phyloP scores from a whole-genome alignment of 2,888 invertebrate genomes.

The Schizaphis graminum region DNA sequence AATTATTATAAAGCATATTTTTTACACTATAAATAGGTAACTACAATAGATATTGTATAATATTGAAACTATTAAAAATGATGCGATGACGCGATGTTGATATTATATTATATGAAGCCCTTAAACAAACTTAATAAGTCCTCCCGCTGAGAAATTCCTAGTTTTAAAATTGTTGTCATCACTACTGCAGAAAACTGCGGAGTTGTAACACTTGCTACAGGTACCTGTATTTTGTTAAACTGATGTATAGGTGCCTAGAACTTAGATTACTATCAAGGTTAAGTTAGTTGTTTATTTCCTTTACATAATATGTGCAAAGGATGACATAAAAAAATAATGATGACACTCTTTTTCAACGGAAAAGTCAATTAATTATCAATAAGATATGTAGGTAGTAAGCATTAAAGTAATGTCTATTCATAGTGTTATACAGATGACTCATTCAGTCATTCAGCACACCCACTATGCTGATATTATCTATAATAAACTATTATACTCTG shows the following conservation, averaged over 20 bases:
- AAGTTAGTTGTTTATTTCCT: background rate
- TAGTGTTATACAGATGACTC: background rate
- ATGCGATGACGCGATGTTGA: background rate
- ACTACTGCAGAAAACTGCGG: background rate
- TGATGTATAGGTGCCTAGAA: background rate
- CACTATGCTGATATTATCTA: background rate
- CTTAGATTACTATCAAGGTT: background rate
- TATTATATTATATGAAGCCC: background rate
- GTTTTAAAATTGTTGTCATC: background rate
- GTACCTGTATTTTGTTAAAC: background rate
- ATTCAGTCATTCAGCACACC: conserved; percentile 5
- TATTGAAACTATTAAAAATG: background rate
- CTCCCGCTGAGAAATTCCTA: background rate
- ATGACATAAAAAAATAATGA: background rate
- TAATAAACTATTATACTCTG: background rate
- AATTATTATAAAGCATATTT: too few species aligned
- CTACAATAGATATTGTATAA: background rate
- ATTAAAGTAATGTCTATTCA: background rate
- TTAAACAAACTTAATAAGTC: background rate
- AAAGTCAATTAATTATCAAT: background rate
- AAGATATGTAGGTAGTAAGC: background rate
- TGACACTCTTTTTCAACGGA: background rate
- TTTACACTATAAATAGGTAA: too few species aligned
- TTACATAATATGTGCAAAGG: background rate
- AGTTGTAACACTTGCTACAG: background rate